Evolutionary conservation across 2,888 invertebrate species (phyloP).

Genomic region (Apeira syringaria): DNA sequence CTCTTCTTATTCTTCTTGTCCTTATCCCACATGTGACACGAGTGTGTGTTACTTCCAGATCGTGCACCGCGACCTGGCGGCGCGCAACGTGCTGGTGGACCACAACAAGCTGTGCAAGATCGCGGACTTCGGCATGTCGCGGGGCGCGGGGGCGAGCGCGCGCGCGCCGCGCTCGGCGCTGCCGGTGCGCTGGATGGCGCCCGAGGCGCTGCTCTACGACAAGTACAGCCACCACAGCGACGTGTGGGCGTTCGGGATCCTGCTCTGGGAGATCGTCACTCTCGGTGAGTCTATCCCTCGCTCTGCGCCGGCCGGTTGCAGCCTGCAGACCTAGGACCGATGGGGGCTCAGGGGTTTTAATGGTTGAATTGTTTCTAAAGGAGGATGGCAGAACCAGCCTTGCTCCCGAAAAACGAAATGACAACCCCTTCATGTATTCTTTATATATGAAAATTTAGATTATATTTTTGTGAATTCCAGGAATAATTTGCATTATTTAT

Average conservation of each 20-base stretch:
- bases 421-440: no score
- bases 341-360: no score
- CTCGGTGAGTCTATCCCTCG: slow-evolving; percentile 88
- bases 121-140: slow-evolving; percentile 94
- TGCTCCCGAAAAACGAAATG: no score
- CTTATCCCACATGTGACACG: no score
- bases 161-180: slow-evolving; percentile 83
- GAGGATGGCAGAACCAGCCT: no score
- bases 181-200: slow-evolving; percentile 94
- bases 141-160: slow-evolving; percentile 78
- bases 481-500: no score
- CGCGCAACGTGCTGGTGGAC: slow-evolving; percentile 91
- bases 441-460: no score
- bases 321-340: no score
- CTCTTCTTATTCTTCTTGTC: no score
- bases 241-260: slow-evolving; percentile 94
- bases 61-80: slow-evolving; percentile 93
- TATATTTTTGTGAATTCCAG: no score
- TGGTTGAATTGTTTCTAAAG: no score
- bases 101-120: slow-evolving; percentile 95
- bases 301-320: no score
- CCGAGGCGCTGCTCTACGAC: slow-evolving; percentile 90
- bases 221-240: slow-evolving; percentile 92
- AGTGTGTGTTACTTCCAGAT: slow-evolving; percentile 87
- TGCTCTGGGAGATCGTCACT: slow-evolving; percentile 94